Evolutionary conservation across 1,140 invertebrate genomes (phyloP).

Genomic region (Pygmarrhopalites habei): DNA sequence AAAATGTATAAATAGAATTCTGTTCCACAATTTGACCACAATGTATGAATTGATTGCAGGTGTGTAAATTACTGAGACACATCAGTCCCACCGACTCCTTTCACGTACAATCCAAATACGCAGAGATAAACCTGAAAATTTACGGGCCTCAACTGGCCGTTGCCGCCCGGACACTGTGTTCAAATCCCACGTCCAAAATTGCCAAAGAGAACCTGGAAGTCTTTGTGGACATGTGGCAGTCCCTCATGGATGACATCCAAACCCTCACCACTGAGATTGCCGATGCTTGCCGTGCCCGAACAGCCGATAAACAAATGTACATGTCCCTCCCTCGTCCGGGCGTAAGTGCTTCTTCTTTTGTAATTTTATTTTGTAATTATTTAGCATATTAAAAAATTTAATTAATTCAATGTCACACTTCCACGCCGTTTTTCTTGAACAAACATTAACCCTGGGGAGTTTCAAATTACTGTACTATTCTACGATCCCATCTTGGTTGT

Average conservation of each 20-base stretch:
- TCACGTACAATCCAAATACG: slow-evolving; percentile 91
- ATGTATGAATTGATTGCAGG: too few species aligned
- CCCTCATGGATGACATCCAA: slow-evolving; percentile 78
- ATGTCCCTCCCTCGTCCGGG: slow-evolving; percentile 89
- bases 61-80: slow-evolving; percentile 92
- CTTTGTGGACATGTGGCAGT: slow-evolving; percentile 95
- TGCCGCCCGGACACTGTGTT: slow-evolving; percentile 81
- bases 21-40: too few species aligned
- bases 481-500: too few species aligned
- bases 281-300: slow-evolving; percentile 64
- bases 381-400: too few species aligned
- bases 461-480: too few species aligned
- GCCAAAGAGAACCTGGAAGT: slow-evolving; percentile 85
- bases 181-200: slow-evolving; percentile 88
- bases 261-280: slow-evolving; percentile 81
- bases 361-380: too few species aligned
- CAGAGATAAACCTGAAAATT: slow-evolving; percentile 87
- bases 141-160: slow-evolving; percentile 90
- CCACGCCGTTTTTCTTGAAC: too few species aligned
- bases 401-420: too few species aligned
- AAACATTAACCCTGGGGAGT: background rate
- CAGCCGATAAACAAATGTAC: slow-evolving; percentile 82
- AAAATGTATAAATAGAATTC: too few species aligned
- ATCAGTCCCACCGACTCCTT: slow-evolving; percentile 87
- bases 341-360: slow-evolving; percentile 59